Percentiles rank a stretch among this genome's conserved stretches.
These are phyloP conservation scores for Drosophila incognita DNA, from an alignment of 2,888 invertebrate species.

Conservation along the genomic window DNA sequence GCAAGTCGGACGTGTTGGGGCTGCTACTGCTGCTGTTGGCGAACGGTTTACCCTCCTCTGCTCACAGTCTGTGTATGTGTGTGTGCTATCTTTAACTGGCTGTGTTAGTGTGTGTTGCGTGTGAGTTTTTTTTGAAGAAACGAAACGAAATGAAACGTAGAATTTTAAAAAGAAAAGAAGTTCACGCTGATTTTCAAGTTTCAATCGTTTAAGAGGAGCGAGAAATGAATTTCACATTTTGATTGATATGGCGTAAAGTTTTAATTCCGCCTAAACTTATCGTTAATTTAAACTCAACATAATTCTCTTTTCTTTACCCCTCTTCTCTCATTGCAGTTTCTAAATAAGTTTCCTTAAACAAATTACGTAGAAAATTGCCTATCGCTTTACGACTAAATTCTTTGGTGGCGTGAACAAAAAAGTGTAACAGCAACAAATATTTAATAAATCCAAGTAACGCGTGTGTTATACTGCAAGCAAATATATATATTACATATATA, in stretches of 20 bases:
- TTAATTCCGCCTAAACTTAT: constrained; percentile 32
- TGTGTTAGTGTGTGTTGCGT: constrained; percentile 69
- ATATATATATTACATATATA: constrained; percentile 22
- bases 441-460: constrained; percentile 52
- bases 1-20: constrained; percentile 73
- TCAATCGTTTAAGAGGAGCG: constrained; percentile 21
- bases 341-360: constrained; percentile 67
- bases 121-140: constrained; percentile 51
- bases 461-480: constrained; percentile 54
- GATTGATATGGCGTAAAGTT: constrained; percentile 36
- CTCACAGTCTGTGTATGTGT: constrained; percentile 46
- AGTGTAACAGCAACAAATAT: constrained; percentile 37
- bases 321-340: constrained; percentile 69
- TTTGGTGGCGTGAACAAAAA: constrained; percentile 62
- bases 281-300: constrained; percentile 46
- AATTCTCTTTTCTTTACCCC: constrained; percentile 45
- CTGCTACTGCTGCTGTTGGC: constrained; percentile 36
- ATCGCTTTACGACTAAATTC: constrained; percentile 58
- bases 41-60: constrained; percentile 57
- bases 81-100: constrained; percentile 55
- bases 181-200: constrained; percentile 47
- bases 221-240: constrained; percentile 18
- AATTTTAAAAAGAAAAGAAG: constrained; percentile 47
- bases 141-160: constrained; percentile 24
- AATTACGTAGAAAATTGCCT: constrained; percentile 55